Evolutionary conservation across 2,113 vertebrate species (phyloP).

Genomic region (Sinocyclocheilus maitianheensis): DNA sequence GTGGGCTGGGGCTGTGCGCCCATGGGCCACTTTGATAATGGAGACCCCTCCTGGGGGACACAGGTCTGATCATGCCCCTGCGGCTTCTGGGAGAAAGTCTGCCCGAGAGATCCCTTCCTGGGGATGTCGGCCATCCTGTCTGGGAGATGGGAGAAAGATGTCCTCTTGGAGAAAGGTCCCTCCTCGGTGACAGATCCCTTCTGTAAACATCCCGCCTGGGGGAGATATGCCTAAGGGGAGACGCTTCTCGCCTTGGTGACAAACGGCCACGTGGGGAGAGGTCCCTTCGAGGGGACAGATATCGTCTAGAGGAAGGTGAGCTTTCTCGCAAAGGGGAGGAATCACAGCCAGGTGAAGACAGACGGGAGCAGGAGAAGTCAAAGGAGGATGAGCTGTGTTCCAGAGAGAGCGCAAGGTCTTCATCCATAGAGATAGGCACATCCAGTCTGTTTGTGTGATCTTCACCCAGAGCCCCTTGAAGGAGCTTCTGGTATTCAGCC

Average conservation of each 20-base stretch:
- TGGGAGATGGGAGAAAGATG: slow-evolving; percentile 71
- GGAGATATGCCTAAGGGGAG: slow-evolving; percentile 78
- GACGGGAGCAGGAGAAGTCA: slow-evolving; percentile 79
- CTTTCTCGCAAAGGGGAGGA: slow-evolving; percentile 87
- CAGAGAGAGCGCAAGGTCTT: slow-evolving; percentile 79
- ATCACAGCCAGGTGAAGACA: slow-evolving; percentile 88
- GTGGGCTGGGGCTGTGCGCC: slow-evolving; percentile 82
- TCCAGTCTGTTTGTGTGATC: slow-evolving; percentile 81
- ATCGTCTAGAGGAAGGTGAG: slow-evolving; percentile 84
- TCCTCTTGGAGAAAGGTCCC: slow-evolving; percentile 80
- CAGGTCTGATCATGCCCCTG: slow-evolving; percentile 81
- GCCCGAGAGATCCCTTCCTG: slow-evolving; percentile 78
- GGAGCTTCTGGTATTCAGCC: slow-evolving; percentile 84
- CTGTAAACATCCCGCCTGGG: slow-evolving; percentile 82
- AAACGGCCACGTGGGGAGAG: slow-evolving; percentile 79
- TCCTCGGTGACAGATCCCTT: slow-evolving; percentile 89
- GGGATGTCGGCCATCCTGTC: slow-evolving; percentile 81
- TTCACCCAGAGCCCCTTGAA: slow-evolving; percentile 79
- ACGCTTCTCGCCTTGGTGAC: slow-evolving; percentile 72
- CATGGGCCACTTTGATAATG: slow-evolving; percentile 83
- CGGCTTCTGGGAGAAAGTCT: slow-evolving; percentile 91
- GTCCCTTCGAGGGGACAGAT: slow-evolving; percentile 87
- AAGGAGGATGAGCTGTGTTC: slow-evolving; percentile 83
- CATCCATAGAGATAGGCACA: slow-evolving; percentile 85
- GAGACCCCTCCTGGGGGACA: slow-evolving; percentile 87